phyloP scores from a whole-genome alignment of 2,888 invertebrate genomes.

The Temnothorax unifasciatus region DNA sequence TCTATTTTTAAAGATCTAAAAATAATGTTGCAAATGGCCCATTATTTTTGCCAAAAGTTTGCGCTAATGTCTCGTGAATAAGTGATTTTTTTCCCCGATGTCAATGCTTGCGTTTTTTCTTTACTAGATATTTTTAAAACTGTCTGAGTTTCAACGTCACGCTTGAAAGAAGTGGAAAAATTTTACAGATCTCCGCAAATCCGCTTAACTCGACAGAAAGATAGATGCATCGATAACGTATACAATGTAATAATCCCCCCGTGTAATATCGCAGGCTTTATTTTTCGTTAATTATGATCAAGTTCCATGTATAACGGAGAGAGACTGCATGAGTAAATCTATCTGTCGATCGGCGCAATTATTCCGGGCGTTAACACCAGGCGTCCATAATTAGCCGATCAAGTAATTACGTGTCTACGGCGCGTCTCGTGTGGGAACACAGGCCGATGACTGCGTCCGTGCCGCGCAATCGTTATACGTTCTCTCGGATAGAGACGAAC shows the following conservation, averaged over 20 bases:
- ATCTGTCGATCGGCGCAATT: neutral
- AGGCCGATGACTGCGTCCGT: constrained; percentile 35
- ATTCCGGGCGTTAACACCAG: constrained; percentile 53
- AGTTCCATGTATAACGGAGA: neutral
- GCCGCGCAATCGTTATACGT: neutral
- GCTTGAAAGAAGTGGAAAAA: neutral
- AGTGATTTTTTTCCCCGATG: constrained; percentile 8
- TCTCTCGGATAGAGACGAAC: neutral
- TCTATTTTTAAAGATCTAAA: neutral
- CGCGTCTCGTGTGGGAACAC: constrained; percentile 43
- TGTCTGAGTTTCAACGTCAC: neutral
- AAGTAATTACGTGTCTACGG: constrained; percentile 44
- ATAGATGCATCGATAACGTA: neutral
- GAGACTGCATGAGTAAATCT: neutral
- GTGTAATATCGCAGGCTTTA: neutral
- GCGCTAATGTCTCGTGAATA: neutral
- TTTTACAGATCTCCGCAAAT: neutral
- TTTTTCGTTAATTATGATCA: neutral
- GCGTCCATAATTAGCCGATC: constrained; percentile 54
- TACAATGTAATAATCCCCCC: too few species aligned
- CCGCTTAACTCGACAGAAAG: neutral
- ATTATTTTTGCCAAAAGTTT: neutral
- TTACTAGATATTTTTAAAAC: constrained; percentile 6
- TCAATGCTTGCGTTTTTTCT: neutral
- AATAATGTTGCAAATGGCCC: neutral